Base-by-base conservation (phyloP, 2,888 invertebrate species). In the Mythimna pallens region DNA sequence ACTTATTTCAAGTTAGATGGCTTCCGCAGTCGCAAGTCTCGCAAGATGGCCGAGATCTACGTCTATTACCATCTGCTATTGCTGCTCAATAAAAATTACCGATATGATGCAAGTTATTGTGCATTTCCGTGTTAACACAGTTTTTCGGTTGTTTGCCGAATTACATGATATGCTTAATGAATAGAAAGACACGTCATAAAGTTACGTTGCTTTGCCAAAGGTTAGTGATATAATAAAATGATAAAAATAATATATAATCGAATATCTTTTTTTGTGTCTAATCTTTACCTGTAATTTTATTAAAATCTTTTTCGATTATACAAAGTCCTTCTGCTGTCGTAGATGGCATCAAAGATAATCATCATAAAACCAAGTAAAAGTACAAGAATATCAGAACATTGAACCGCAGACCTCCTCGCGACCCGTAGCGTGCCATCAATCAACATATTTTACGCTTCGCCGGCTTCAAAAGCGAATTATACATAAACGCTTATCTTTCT, bases 401-500 rank as follows among this genome's bases (percentile, higher is more conserved):
- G 89, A 90, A 89, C 90, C 81, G 78, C 50, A 76, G 86, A 87
- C 89, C 89, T 88, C 86, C 70, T 70, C 65, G 78, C 61, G 68
- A 81, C 81, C 83, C 65, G 62, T 54, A 61, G 14, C 71, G 54
- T 75, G 71, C 84, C 80, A 91, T 91, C 87, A 89, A 90, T 91
- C 89, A 89, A 76, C 81, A 74, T 87, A 84, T 83, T 80, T 81
- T 70, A 88, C 87, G 87, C 86, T 82, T 86, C 82, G 78, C 75
- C 67, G 79, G 57, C 73, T 84, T 80, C 72, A 70, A 83, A 84
- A 81, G 73, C 72, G 64, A 77, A 81, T 80, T 81, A 83, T 80
- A 70, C 71, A 69, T 73, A 68, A 73, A 75, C 79, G 70, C 75
- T 73, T 78, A 85, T 81, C 76, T 78, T 78, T 59, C 71, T 70